Base-by-base conservation (phyloP, 2,797 vertebrate genomes). In the Crenichthys baileyi region DNA sequence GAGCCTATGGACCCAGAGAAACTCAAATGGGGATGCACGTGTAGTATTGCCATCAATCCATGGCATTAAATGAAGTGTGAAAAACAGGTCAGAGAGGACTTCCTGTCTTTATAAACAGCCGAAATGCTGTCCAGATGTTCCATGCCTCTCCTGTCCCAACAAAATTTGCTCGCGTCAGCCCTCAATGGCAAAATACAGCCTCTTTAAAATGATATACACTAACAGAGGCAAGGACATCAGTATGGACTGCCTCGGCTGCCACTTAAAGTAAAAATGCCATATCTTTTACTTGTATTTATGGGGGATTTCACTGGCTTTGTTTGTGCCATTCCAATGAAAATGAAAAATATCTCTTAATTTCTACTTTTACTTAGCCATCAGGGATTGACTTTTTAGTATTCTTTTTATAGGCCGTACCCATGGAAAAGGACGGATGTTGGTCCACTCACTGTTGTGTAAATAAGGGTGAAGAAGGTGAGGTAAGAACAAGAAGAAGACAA, bases 41-140 rank as follows among this genome's bases (percentile, higher is more conserved):
- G 73, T 75, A 11, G 56, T 48, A 90, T 92, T 91, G 91, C 91
- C 90, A 92, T 88, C 90, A 91, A 92, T 94, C 92, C 91, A 87
- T 89, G 87, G 90, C 76, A 89, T 88, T 93, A 93, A 94, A 94
- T 93, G 91, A 94, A 93, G 93, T 93, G 93, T 94, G 90, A 93
- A 93, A 91, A 93, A 91, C 92, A 92, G 91, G 93, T 94, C 91
- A 93, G 91, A 85, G 90, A 94, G 92, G 92, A 94, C 93, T 93
- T 92, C 91, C 92, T 92, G 92, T 92, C 91, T 94, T 93, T 90
- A 92, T 93, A 89, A 93, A 92, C 92, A 93, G 89, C 90, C 89
- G 90, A 91, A 93, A 92, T 82, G 85, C 91, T 78, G 83, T 92
- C 90, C 92, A 94, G 93, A 94, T 93, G 91, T 94, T 94, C 89